Conservation (phyloP, 1,140 invertebrate species). For the Coelopa frigida region DNA sequence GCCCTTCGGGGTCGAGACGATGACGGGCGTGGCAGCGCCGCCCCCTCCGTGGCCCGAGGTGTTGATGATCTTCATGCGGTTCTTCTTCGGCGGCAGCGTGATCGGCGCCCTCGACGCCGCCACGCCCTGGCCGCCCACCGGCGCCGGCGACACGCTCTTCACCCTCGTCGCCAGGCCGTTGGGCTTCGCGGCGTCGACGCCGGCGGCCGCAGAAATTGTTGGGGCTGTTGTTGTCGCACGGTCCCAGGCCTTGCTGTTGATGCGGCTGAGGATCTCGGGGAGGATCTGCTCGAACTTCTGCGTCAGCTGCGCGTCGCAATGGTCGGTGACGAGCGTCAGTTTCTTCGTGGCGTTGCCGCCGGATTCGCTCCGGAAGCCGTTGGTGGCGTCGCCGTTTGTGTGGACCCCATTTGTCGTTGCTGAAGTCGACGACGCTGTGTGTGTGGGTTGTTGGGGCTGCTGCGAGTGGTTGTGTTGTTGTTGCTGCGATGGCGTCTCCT, state of each 20-base stretch:
- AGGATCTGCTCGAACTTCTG: slow-evolving; percentile 37
- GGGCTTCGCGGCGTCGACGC: neutral
- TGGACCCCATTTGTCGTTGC: too few relatives aligned
- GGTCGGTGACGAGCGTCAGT: slow-evolving; percentile 35
- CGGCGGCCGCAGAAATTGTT: neutral
- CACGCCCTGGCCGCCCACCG: neutral
- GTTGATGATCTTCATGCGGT: slow-evolving; percentile 30
- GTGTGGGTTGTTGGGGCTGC: neutral
- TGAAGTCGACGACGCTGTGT: too few relatives aligned
- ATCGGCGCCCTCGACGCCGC: slow-evolving; percentile 16
- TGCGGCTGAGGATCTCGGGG: slow-evolving; percentile 32
- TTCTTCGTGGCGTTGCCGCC: too few relatives aligned
- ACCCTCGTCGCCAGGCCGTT: neutral
- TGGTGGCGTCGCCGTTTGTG: too few relatives aligned
- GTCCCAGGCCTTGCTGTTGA: slow-evolving; percentile 26
- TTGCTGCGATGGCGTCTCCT: slow-evolving; percentile 36
- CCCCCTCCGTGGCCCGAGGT: neutral
- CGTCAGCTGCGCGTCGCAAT: slow-evolving; percentile 23
- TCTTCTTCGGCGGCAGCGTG: slow-evolving; percentile 40
- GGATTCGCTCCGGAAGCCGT: too few relatives aligned
- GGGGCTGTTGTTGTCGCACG: slow-evolving; percentile 7
- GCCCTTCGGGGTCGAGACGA: slow-evolving; percentile 6
- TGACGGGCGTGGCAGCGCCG: slow-evolving; percentile 13
- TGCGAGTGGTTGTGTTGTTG: slow-evolving; percentile 3
- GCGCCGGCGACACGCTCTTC: neutral